Percentiles rank a stretch among this genome's conserved stretches.
Conservation (phyloP, 2,797 vertebrate genomes). For the Chloroceryle inda region DNA sequence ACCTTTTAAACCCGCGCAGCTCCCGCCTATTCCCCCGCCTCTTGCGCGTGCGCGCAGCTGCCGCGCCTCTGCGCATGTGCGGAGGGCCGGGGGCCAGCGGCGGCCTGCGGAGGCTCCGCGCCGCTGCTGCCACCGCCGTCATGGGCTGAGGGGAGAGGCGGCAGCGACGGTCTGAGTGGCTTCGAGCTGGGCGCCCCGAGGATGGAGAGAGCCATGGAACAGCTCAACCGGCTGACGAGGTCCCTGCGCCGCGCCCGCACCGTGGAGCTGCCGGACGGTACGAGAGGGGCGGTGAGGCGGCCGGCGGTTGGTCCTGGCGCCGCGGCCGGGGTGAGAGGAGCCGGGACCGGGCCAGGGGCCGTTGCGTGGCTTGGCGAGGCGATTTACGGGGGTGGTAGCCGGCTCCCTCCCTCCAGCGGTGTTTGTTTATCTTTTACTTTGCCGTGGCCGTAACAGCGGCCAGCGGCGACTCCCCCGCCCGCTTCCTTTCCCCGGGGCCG, state of each 20-base stretch:
- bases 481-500: not conserved
- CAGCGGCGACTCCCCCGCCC: not conserved
- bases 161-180: not conserved
- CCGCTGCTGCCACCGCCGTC: accelerated
- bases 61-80: not conserved
- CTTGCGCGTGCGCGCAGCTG: too few species aligned
- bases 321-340: not conserved
- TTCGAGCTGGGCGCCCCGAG: slow-evolving; percentile 75
- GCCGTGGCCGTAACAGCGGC: accelerated
- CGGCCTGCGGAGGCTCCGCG: not conserved
- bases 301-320: not conserved
- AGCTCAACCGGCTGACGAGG: slow-evolving; percentile 93
- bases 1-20: too few species aligned
- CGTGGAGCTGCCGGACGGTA: slow-evolving; percentile 96
- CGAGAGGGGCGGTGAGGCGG: not conserved
- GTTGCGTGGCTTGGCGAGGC: not conserved
- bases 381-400: accelerated
- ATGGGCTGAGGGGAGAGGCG: slow-evolving; percentile 30
- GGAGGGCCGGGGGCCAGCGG: not conserved
- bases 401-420: not conserved
- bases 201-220: slow-evolving; percentile 99
- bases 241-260: slow-evolving; percentile 96
- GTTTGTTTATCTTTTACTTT: not conserved
- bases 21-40: too few species aligned
- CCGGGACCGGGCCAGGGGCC: too few species aligned